Evolutionary conservation across 2,888 invertebrate species (phyloP), one percentile per base, ranked within the genome.

Genomic region (Phlogophora meticulosa): DNA sequence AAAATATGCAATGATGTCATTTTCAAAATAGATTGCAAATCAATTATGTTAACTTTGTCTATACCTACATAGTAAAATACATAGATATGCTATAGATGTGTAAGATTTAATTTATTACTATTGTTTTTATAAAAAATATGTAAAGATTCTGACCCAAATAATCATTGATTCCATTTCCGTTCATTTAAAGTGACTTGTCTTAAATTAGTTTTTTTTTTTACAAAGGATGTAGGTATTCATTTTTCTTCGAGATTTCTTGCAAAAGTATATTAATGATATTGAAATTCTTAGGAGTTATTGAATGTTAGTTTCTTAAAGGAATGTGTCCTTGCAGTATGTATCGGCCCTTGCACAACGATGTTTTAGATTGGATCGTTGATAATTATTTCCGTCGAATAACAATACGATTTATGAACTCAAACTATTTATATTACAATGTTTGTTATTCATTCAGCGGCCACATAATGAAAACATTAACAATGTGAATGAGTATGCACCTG

Each of bases 401-500:
- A 82, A 78, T 76, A 69, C 55, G 63, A 76, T 80, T 72, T 73
- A 82, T 78, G 71, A 74, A 60, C 64, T 69, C 49, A 60, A 70
- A 71, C 59, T 67, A 76, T 76, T 78, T 68, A 64, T 78, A 78
- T 76, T 74, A 69, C 75, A 74, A 64, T 78, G 73, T 75, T 82
- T 75, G 64, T 81, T 78, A 83, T 74, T 69, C 62, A 71, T 83
- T 73, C 72, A 49, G 34, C 57, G 56, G 46, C 66, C 56, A 56
- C 51, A 65, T 74, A 70, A 79, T 72, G 78, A 79, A 81, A 78
- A 81, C 74, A 74, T 67, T 78, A 72, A 81, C 74, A 77, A 80
- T 68, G 55, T 40, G 62, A 57, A 38, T 59, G 71, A 76, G 40
- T 65, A 46, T 78, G 66, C 80, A 81, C 69, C 82, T 80, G 80